phyloP scores from a whole-genome alignment of 2,113 vertebrate genomes.

The Mungos mungo region DNA sequence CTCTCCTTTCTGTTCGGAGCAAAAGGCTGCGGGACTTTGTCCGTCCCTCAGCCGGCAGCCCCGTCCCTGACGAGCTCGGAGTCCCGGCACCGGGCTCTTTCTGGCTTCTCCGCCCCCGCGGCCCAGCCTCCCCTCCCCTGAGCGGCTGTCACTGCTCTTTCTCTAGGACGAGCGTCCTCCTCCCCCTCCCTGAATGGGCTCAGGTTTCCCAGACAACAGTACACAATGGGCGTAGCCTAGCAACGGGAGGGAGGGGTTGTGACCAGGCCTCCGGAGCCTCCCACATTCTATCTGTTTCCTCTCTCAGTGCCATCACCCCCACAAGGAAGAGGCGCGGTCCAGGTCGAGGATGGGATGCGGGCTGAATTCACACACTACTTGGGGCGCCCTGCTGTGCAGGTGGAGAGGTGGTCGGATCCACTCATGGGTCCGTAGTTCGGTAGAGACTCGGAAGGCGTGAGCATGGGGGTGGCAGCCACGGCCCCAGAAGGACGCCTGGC shows the following conservation, averaged over 20 bases:
- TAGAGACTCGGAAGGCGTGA: background rate
- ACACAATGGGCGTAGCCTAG: rapidly evolving
- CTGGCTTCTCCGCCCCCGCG: rapidly evolving
- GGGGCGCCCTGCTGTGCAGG: background rate
- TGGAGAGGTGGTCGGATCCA: rapidly evolving
- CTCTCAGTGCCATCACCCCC: background rate
- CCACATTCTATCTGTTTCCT: rapidly evolving
- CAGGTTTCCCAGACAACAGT: background rate
- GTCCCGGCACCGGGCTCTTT: background rate
- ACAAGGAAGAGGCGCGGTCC: rapidly evolving
- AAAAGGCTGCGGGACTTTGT: rapidly evolving
- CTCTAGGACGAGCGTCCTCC: rapidly evolving
- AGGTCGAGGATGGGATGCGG: rapidly evolving
- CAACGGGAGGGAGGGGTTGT: rapidly evolving
- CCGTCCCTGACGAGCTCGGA: background rate
- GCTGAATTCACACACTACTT: rapidly evolving
- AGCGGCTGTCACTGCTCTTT: rapidly evolving
- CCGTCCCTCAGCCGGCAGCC: rapidly evolving
- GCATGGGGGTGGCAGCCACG: rapidly evolving
- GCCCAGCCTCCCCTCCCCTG: background rate
- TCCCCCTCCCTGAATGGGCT: background rate
- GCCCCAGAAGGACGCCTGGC: rapidly evolving
- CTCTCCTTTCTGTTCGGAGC: background rate
- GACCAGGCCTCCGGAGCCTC: background rate
- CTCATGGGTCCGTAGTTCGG: rapidly evolving